Evolutionary conservation across 2,888 invertebrate species (phyloP).

Genomic region (Sialis lutaria): DNA sequence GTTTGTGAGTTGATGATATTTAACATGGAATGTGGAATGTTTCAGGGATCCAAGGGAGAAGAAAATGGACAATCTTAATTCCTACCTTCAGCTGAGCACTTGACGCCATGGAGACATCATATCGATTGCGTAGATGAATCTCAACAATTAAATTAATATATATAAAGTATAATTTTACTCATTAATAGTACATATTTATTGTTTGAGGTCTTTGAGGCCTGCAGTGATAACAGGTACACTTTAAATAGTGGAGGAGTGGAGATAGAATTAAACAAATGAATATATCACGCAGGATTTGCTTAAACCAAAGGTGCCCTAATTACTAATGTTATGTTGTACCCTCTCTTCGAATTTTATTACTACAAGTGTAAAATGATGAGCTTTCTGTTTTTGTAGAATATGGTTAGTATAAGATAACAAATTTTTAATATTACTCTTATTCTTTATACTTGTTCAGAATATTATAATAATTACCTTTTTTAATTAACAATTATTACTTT

Average conservation of each 20-base stretch:
- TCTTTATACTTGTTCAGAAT: too few relatives aligned
- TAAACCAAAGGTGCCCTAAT: constrained; percentile 76
- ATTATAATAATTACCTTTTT: too few relatives aligned
- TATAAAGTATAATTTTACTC: not conserved
- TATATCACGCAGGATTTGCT: constrained; percentile 36
- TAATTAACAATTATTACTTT: too few relatives aligned
- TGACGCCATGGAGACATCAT: constrained; percentile 40
- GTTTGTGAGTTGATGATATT: not conserved
- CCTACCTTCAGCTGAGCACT: constrained; percentile 55
- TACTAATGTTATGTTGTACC: constrained; percentile 37
- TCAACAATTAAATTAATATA: not conserved
- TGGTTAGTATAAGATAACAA: not conserved
- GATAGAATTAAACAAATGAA: too few relatives aligned
- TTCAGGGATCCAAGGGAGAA: constrained; percentile 71
- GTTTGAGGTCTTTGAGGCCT: constrained; percentile 5
- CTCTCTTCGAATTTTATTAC: constrained; percentile 15
- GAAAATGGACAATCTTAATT: constrained; percentile 75
- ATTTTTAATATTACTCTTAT: too few relatives aligned
- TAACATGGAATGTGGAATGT: constrained; percentile 3
- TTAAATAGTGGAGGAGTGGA: constrained; percentile 1
- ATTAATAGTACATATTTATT: constrained; percentile 2
- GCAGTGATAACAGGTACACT: constrained; percentile 22
- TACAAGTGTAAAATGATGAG: constrained; percentile 22
- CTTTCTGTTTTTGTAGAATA: constrained; percentile 31
- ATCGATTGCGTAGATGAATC: constrained; percentile 8